These are phyloP conservation scores for Lysiphlebus fabarum DNA, from an alignment of 1,140 invertebrate genomes.

Conservation along the genomic window DNA sequence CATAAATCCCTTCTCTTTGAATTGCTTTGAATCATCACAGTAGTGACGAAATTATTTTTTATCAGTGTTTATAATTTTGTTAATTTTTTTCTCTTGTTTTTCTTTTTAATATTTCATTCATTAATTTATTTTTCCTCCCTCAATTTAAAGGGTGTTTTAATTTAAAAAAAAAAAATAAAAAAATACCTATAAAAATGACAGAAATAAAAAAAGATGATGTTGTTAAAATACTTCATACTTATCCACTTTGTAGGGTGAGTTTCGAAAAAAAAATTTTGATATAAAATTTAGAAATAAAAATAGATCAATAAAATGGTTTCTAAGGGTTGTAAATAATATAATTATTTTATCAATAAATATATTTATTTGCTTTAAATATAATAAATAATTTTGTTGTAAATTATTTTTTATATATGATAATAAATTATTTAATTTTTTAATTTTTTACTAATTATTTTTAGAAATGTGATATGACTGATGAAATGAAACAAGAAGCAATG, in stretches of 20 bases:
- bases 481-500: slow-evolving; percentile 86
- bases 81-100: too few relatives aligned
- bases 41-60: too few relatives aligned
- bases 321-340: too few relatives aligned
- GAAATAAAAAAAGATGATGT: slow-evolving; percentile 52
- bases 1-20: too few relatives aligned
- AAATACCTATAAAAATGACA: slow-evolving; percentile 36
- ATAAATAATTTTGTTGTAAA: background rate
- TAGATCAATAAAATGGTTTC: background rate
- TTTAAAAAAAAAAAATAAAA: too few relatives aligned
- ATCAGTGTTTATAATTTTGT: too few relatives aligned
- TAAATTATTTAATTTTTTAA: background rate
- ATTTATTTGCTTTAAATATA: background rate
- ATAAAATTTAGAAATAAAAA: background rate
- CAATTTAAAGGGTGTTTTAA: too few relatives aligned
- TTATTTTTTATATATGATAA: background rate
- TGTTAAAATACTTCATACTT: slow-evolving; percentile 51
- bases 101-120: too few relatives aligned
- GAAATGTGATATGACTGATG: slow-evolving; percentile 90
- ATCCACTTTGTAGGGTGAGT: slow-evolving; percentile 51
- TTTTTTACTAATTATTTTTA: slow-evolving; percentile 42
- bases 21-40: too few relatives aligned
- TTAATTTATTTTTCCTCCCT: too few relatives aligned
- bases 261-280: background rate
- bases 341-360: too few relatives aligned